A percentile compares a stretch with the other conserved stretches of the same genome.
phyloP scores from a whole-genome alignment of 2,113 vertebrate genomes.

The Strix uralensis region DNA sequence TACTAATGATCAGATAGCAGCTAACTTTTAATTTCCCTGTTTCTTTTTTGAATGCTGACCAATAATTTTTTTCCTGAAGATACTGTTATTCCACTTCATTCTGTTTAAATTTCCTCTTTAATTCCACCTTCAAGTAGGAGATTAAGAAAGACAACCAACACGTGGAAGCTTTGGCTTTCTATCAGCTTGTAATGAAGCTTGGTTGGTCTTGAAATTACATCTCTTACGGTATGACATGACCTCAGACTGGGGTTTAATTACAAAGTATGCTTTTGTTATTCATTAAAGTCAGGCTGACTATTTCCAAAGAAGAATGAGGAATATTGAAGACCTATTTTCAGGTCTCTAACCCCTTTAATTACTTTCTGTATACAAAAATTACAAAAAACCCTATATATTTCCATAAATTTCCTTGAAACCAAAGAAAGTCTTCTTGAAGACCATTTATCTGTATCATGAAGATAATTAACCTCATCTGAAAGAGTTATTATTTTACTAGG shows the following conservation, averaged over 20 bases:
- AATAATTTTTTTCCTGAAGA: neutral
- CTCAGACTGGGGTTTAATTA: neutral
- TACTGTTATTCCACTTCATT: neutral
- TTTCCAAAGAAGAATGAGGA: neutral
- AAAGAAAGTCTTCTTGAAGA: neutral
- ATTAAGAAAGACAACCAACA: neutral
- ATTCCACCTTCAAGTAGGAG: neutral
- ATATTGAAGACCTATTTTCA: neutral
- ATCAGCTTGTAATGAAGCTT: neutral
- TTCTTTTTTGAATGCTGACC: neutral
- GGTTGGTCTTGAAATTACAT: neutral
- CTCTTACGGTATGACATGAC: neutral
- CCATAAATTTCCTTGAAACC: neutral
- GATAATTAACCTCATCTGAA: neutral
- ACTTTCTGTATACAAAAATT: neutral
- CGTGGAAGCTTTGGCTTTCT: neutral
- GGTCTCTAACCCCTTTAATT: neutral
- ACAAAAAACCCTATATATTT: neutral
- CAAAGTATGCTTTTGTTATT: neutral
- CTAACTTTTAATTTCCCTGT: neutral
- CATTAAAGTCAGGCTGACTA: neutral
- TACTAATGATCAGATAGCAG: neutral
- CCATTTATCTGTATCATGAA: neutral
- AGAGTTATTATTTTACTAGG: neutral
- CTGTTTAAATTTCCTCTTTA: neutral